Conservation (phyloP, 2,888 invertebrate species). For the Sarcophaga rosellei region DNA sequence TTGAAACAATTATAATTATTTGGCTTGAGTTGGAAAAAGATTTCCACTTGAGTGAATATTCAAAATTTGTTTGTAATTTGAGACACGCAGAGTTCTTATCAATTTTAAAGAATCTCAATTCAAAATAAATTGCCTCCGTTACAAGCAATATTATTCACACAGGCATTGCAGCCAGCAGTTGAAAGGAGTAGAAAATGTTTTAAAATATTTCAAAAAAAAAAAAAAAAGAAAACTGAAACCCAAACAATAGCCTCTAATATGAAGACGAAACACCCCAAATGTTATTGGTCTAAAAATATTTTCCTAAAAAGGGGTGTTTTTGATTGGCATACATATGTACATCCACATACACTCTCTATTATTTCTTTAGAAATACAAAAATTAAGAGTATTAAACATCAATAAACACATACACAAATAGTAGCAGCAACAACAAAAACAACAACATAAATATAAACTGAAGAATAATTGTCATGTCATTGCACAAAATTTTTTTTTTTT, state of each 20-base stretch:
- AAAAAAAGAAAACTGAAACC: neutral
- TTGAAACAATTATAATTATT: slow-evolving; percentile 39
- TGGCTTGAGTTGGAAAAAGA: slow-evolving; percentile 16
- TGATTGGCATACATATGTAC: neutral
- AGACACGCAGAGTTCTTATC: too few species aligned
- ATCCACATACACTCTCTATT: neutral
- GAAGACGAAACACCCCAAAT: neutral
- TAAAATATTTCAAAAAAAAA: neutral
- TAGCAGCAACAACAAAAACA: slow-evolving; percentile 22
- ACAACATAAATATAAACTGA: slow-evolving; percentile 26
- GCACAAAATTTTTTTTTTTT: slow-evolving; percentile 23
- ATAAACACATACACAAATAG: slow-evolving; percentile 5
- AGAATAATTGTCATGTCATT: slow-evolving; percentile 59
- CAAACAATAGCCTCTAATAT: neutral
- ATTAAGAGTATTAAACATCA: neutral
- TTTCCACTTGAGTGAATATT: slow-evolving; percentile 37
- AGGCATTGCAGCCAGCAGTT: too few species aligned
- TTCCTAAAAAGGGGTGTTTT: neutral
- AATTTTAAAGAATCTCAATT: too few species aligned
- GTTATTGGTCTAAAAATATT: neutral
- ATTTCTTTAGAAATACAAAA: neutral
- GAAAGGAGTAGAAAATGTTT: too few species aligned
- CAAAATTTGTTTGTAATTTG: neutral
- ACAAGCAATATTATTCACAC: too few species aligned
- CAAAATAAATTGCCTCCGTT: too few species aligned